A percentile compares a stretch with the other conserved stretches of the same genome.
phyloP scores from a whole-genome alignment of 2,797 vertebrate species.

The Alosa sapidissima region DNA sequence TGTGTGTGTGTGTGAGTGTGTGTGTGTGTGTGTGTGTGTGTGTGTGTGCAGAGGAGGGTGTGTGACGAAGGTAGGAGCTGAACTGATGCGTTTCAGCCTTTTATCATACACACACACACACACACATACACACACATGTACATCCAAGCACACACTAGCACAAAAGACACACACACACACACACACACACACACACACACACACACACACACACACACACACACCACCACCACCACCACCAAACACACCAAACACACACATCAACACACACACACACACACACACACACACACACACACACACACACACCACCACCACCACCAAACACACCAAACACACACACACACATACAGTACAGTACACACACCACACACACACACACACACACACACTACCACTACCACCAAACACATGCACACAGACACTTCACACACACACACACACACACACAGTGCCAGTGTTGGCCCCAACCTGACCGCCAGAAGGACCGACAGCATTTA shows the following conservation, averaged over 20 bases:
- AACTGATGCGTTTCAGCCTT: no score
- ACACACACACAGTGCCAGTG: not conserved
- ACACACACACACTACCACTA: no score
- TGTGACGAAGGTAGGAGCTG: not conserved
- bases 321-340: not conserved
- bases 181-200: not conserved
- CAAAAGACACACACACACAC: not conserved
- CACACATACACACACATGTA: not conserved
- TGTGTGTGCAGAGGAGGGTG: not conserved
- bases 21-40: constrained; percentile 1
- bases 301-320: not conserved
- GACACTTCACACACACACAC: not conserved
- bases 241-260: no score
- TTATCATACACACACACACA: not conserved
- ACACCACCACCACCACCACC: no score
- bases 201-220: not conserved
- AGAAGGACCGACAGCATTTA: not conserved
- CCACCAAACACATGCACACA: no score
- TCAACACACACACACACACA: not conserved
- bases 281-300: not conserved
- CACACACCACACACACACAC: not conserved
- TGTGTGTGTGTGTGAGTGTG: not conserved
- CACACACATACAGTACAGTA: not conserved
- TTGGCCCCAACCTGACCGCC: not conserved
- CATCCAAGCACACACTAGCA: not conserved